These are phyloP conservation scores for Tethea ocularis DNA, from an alignment of 2,888 invertebrate genomes.

Conservation along the genomic window DNA sequence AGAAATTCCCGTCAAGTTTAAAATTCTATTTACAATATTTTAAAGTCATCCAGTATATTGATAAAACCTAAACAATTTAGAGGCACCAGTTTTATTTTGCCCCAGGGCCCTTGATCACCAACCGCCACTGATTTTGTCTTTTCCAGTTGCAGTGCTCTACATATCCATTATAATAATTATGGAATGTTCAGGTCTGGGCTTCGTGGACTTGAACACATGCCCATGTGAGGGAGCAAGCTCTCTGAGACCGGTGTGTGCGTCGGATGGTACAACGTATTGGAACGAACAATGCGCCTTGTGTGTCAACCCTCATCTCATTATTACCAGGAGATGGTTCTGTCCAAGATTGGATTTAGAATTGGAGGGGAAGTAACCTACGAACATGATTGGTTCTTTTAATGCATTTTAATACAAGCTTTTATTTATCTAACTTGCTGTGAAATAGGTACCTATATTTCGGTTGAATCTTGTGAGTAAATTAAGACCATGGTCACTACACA, in stretches of 20 bases:
- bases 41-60: too few relatives aligned
- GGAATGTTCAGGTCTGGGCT: slow-evolving; percentile 14
- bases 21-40: too few relatives aligned
- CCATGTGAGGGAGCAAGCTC: slow-evolving; percentile 20
- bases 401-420: too few relatives aligned
- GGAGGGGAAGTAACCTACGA: slow-evolving; percentile 25
- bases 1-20: too few relatives aligned
- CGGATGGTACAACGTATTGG: slow-evolving; percentile 42
- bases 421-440: too few relatives aligned
- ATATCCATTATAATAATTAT: slow-evolving; percentile 12
- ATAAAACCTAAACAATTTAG: too few relatives aligned
- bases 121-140: neutral
- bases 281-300: slow-evolving; percentile 42
- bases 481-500: too few relatives aligned
- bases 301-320: slow-evolving; percentile 27
- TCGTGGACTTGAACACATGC: slow-evolving; percentile 24
- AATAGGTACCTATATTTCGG: too few relatives aligned
- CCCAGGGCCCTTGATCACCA: too few relatives aligned
- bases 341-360: slow-evolving; percentile 23
- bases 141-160: slow-evolving; percentile 15
- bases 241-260: slow-evolving; percentile 32
- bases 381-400: too few relatives aligned
- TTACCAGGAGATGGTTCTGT: slow-evolving; percentile 31
- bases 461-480: too few relatives aligned
- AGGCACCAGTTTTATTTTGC: too few relatives aligned